Percentiles rank a stretch among this genome's conserved stretches.
Conservation (phyloP, 2,797 vertebrate species). For the Parauchenoglanis ngamensis region DNA sequence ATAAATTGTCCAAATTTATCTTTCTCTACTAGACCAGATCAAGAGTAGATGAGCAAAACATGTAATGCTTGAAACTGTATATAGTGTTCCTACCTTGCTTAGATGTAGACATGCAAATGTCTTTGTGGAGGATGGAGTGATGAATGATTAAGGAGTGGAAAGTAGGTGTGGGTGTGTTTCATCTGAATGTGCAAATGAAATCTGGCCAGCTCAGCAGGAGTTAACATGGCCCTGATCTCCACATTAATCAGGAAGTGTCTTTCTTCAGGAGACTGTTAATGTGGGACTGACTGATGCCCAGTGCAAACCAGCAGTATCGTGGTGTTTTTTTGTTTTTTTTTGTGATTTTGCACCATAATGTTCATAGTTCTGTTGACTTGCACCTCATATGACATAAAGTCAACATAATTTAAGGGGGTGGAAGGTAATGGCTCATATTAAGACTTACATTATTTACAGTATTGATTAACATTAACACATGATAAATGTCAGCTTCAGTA, state of each 20-base stretch:
- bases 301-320: neutral
- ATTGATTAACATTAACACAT: neutral
- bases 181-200: constrained; percentile 46
- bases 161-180: constrained; percentile 22
- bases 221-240: constrained; percentile 40
- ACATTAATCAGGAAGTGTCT: constrained; percentile 36
- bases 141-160: constrained; percentile 14
- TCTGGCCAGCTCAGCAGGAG: constrained; percentile 29
- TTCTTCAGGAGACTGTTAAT: constrained; percentile 23
- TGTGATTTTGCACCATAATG: neutral
- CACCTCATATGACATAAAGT: constrained; percentile 1
- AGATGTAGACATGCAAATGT: neutral
- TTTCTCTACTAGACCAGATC: neutral
- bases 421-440: neutral
- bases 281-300: neutral
- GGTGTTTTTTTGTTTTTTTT: neutral
- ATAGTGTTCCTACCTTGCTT: neutral
- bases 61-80: neutral
- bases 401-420: neutral
- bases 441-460: neutral
- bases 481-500: neutral
- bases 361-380: neutral
- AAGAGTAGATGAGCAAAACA: neutral
- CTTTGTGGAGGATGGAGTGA: constrained; percentile 5
- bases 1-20: neutral